These are phyloP conservation scores for Drusus annulatus DNA, from an alignment of 1,140 invertebrate species.

Conservation along the genomic window DNA sequence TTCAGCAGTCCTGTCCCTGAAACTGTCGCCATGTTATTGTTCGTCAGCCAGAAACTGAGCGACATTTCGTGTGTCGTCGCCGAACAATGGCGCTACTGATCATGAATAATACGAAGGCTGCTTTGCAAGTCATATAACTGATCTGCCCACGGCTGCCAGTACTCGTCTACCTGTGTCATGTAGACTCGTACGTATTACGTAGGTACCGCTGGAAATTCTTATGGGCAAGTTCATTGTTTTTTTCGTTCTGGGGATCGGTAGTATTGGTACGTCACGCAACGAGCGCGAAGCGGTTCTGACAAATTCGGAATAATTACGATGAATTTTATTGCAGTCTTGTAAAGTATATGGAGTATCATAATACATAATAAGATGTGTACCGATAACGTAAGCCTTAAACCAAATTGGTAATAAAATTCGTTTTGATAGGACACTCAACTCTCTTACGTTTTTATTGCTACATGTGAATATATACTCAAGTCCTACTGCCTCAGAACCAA, in stretches of 20 bases:
- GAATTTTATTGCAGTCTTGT: too few species aligned
- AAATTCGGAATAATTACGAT: neutral
- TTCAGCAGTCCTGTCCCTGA: neutral
- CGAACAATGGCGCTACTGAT: conserved; percentile 56
- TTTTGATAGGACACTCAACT: too few species aligned
- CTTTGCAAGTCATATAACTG: conserved; percentile 55
- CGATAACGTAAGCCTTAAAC: too few species aligned
- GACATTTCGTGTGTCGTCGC: conserved; percentile 48
- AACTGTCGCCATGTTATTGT: conserved; percentile 3
- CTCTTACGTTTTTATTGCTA: too few species aligned
- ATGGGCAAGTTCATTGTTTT: conserved; percentile 35
- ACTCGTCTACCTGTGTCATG: neutral
- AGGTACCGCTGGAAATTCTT: neutral
- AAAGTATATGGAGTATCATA: too few species aligned
- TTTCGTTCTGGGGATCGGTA: neutral
- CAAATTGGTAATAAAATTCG: too few species aligned
- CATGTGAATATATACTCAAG: too few species aligned
- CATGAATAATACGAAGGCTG: conserved; percentile 54
- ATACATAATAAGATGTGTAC: too few species aligned
- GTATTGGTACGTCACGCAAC: conserved; percentile 7
- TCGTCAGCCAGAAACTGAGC: conserved; percentile 46
- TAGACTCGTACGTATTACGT: neutral
- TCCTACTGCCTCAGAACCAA: too few species aligned
- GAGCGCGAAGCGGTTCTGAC: neutral
- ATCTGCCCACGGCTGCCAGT: conserved; percentile 46